These are phyloP conservation scores for Peromyscus leucopus DNA, from an alignment of 2,113 vertebrate species.

Conservation along the genomic window DNA sequence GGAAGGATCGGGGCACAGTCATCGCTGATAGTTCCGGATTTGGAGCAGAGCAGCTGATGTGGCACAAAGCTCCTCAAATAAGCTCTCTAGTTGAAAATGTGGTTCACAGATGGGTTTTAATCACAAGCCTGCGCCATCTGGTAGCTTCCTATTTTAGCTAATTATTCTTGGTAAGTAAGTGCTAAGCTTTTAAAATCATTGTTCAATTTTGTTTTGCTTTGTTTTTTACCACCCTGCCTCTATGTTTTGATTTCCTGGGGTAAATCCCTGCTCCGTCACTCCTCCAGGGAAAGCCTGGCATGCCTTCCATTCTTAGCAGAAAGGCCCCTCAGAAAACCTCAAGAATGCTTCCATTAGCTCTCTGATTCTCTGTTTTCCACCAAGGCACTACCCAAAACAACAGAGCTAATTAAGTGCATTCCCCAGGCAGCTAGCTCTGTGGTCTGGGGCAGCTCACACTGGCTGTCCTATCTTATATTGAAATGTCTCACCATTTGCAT, in stretches of 20 bases:
- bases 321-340: slow-evolving; percentile 60
- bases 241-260: slow-evolving; percentile 69
- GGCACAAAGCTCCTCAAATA: slow-evolving; percentile 24
- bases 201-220: slow-evolving; percentile 48
- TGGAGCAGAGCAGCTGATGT: not conserved
- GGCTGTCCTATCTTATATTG: not conserved
- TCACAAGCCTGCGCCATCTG: slow-evolving; percentile 70
- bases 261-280: slow-evolving; percentile 62
- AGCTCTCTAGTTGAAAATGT: slow-evolving; percentile 29
- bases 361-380: slow-evolving; percentile 41
- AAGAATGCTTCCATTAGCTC: slow-evolving; percentile 44
- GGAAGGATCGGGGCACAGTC: not conserved
- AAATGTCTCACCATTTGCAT: not conserved
- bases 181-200: slow-evolving; percentile 77
- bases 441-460: not conserved
- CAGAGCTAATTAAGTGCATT: slow-evolving; percentile 1
- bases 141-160: slow-evolving; percentile 75
- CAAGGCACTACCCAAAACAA: not conserved
- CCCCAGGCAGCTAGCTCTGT: not conserved
- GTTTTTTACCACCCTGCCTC: slow-evolving; percentile 58
- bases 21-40: not conserved
- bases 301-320: slow-evolving; percentile 64
- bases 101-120: slow-evolving; percentile 68
- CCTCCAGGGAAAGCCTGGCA: slow-evolving; percentile 47
- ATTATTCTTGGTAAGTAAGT: slow-evolving; percentile 76